Conservation (phyloP, 30 jellyfish, hydroid and myxozoan genomes). For the Aurelia aurita region DNA sequence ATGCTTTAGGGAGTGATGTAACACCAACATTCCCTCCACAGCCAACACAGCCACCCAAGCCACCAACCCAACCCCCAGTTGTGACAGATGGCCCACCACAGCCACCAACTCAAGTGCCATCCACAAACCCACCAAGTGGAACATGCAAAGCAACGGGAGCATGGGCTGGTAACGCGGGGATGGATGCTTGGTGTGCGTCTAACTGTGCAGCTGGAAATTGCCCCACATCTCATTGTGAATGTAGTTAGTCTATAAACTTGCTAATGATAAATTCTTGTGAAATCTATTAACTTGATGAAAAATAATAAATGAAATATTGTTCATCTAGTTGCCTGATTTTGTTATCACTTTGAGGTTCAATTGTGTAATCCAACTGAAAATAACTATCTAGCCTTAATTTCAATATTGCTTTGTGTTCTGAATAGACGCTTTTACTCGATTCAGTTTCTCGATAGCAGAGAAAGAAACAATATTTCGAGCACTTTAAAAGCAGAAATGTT, state of each 20-base stretch:
- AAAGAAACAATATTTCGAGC: too few relatives aligned
- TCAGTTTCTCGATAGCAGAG: too few relatives aligned
- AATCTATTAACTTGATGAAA: too few relatives aligned
- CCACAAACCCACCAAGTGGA: constrained; percentile 66
- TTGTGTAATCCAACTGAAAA: too few relatives aligned
- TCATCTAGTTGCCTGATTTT: too few relatives aligned
- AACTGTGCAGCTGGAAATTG: constrained; percentile 88
- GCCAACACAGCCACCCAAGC: constrained; percentile 35
- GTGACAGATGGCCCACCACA: constrained; percentile 36
- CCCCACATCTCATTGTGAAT: constrained; percentile 64
- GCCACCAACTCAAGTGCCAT: constrained; percentile 51
- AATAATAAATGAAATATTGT: too few relatives aligned
- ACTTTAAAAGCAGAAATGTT: too few relatives aligned
- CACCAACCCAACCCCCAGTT: constrained; percentile 31
- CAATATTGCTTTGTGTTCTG: too few relatives aligned
- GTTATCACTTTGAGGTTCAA: too few relatives aligned
- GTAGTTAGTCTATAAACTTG: constrained; percentile 6
- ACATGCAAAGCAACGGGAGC: constrained; percentile 64
- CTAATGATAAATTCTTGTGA: too few relatives aligned
- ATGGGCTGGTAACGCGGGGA: constrained; percentile 57
- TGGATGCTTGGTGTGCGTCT: constrained; percentile 81
- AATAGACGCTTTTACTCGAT: too few relatives aligned
- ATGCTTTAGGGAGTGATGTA: constrained; percentile 74
- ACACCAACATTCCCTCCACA: constrained; percentile 68
- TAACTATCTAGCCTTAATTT: too few relatives aligned